Evolutionary conservation across 2,797 vertebrate genomes (phyloP), one percentile per base, ranked within the genome.

Genomic region (Octomys mimax): DNA sequence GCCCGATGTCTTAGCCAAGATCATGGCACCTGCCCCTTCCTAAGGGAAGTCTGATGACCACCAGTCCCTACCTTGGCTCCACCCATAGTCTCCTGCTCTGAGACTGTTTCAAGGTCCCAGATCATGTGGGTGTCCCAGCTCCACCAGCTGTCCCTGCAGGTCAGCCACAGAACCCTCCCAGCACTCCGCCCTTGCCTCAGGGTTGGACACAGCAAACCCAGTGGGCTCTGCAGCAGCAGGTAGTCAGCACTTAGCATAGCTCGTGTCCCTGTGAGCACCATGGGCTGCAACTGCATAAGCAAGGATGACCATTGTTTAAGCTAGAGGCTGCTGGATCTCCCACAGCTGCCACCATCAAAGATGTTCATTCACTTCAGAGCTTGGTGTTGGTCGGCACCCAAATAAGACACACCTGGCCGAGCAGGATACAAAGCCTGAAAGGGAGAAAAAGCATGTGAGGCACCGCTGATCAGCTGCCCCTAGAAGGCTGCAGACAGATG

Each of bases 161-260:
- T 84, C 36, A 84, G 39, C 16, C 26, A 0, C 11, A 2, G 49
- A 46, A 21, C 22, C 19, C 12, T 28, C n/a, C 13, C 22, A 3
- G 18, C 16, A 52, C 26, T 18, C 1, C 1, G 6, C 0, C 0
- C 9, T 26, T 3, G 28, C 2, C 6, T 5, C 49, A 81, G 22
- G 26, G 12, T 5, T 42, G 16, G 21, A 77, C 87, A 21, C 46
- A 46, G 18, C 0, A 0, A 39, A 8, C 39, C 3, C 12, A 8
- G 42, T 26, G 14, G 49, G 21, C 9, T 57, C 10, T 66, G 26
- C 21, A 62, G 46, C 62, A 85, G 36, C 64, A 61, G 28, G 39
- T 39, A 2, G 3, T 68, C 24, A n/a, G 5, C 46, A 39, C n/a
- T 31, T 57, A 70, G 78, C 42, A 9, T 26, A 42, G 64, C 52